These are phyloP conservation scores for Terrapene triunguis DNA, from an alignment of 2,113 vertebrate genomes.

Conservation along the genomic window DNA sequence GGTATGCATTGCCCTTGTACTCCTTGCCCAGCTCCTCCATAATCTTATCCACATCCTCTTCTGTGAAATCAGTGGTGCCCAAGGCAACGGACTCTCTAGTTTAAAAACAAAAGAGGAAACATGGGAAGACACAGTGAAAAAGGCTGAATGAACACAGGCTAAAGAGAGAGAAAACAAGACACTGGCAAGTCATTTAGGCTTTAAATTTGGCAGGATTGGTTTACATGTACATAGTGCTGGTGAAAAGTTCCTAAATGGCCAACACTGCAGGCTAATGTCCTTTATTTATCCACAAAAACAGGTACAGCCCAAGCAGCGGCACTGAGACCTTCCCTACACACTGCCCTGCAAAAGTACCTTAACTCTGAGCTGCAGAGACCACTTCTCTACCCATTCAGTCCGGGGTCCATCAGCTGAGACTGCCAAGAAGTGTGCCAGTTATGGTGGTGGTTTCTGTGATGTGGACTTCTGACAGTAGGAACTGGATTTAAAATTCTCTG, in stretches of 20 bases:
- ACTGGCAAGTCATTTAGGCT: neutral
- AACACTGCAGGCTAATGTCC: neutral
- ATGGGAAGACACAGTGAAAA: neutral
- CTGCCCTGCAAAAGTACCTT: neutral
- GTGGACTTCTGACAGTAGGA: neutral
- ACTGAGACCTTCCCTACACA: neutral
- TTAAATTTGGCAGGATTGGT: neutral
- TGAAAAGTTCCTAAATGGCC: neutral
- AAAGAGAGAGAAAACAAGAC: neutral
- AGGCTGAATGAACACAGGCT: neutral
- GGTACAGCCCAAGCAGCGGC: neutral
- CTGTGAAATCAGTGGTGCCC: constrained; percentile 92
- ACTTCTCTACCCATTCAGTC: neutral
- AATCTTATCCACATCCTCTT: constrained; percentile 92
- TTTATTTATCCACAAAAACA: neutral
- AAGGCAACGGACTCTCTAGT: constrained; percentile 91
- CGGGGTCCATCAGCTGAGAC: neutral
- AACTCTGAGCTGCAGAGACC: neutral
- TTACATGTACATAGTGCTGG: neutral
- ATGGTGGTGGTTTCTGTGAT: neutral
- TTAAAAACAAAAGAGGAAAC: constrained; percentile 22
- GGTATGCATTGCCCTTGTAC: constrained; percentile 89
- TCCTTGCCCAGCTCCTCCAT: constrained; percentile 94
- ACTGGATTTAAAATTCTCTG: neutral
- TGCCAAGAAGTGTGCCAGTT: neutral